Base-by-base conservation (phyloP, 2,113 vertebrate genomes). In the Paramisgurnus dabryanus region DNA sequence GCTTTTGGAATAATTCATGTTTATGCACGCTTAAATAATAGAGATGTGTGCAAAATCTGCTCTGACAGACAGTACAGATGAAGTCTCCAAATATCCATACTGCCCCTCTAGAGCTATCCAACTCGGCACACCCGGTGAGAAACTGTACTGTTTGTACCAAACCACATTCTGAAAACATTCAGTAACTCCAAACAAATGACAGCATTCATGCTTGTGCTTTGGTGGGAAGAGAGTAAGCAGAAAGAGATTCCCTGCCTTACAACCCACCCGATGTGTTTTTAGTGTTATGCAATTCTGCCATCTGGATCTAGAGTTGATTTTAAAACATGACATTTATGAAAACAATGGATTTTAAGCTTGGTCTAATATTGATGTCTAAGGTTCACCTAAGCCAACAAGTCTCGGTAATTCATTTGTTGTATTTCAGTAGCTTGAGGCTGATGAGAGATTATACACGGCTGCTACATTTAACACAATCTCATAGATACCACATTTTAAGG, bases 221-320 rank as follows among this genome's bases (percentile, higher is more conserved):
- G 50, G 49, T 79, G 73, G 85, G 39, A 17, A 47, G 67, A 11
- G 58, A 53, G 15, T 27, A n/a, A 53, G 8, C 49, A 71, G 34
- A 55, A 22, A 8, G 8, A 27, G 22, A 57, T 47, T 6, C 8
- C 66, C 77, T 69, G 64, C 64, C 15, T 40, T 43, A 27, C 15
- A 60, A 47, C 27, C 9, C 47, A 41, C 58, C 88, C 88, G 83
- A 75, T 80, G 80, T 83, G 83, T 92, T 91, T 91, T 69, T 2
- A 85, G 78, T 81, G 83, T 92, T 91, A 91, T 43, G 80, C 91
- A 92, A 92, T 82, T 39, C 65, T 34, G 65, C 90, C 90, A 91
- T 91, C 90, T 91, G 89, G 84, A 84, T 85, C 74, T 81, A 81
- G 68, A 81, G 79, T 85, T 78, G 82, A 85, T 88, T 87, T 34